These are phyloP conservation scores for Acrocephalus kingi DNA, from an alignment of 2,113 vertebrate species.

Conservation along the genomic window DNA sequence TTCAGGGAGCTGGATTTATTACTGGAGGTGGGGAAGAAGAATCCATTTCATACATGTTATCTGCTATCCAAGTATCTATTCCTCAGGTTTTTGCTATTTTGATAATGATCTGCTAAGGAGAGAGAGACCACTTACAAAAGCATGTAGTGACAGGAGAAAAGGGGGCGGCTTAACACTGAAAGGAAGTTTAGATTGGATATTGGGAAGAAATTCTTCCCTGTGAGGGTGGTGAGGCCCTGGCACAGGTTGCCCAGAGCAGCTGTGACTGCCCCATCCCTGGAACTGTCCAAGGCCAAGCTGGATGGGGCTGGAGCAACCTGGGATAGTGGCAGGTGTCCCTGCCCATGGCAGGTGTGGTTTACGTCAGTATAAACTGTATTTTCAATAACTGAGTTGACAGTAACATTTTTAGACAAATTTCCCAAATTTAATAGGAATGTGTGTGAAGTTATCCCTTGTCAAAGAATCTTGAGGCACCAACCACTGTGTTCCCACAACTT, in stretches of 20 bases:
- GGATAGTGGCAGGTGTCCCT: not conserved
- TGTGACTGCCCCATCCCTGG: not conserved
- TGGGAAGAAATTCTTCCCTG: fast-evolving
- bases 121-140: not conserved
- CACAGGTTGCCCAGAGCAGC: not conserved
- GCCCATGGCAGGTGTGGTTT: not conserved
- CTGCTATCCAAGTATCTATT: not conserved
- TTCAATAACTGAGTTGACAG: not conserved
- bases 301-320: not conserved
- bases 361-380: not conserved
- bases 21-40: not conserved
- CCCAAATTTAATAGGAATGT: not conserved
- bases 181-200: not conserved
- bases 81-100: not conserved
- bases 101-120: not conserved
- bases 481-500: not conserved
- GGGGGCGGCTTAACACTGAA: not conserved
- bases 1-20: not conserved
- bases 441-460: not conserved
- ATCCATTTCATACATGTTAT: not conserved
- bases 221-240: not conserved
- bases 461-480: not conserved
- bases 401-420: not conserved
- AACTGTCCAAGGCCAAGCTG: fast-evolving
- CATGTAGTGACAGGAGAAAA: not conserved